Evolutionary conservation across 1,140 invertebrate species (phyloP).

Genomic region (Rhizoglyphus robini): DNA sequence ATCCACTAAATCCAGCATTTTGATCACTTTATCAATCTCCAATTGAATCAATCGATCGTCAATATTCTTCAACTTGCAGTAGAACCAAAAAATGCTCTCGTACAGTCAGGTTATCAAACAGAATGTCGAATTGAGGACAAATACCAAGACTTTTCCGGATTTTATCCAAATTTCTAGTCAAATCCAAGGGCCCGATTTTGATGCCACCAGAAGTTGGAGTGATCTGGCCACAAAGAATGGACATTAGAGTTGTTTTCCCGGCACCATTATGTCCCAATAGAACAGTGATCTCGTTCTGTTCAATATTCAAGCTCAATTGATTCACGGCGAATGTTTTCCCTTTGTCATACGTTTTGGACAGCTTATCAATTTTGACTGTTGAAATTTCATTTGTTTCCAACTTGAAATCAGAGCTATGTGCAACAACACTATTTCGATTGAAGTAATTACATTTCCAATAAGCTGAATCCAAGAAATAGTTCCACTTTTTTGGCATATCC

Average conservation of each 20-base stretch:
- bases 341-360: conserved; percentile 42
- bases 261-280: conserved; percentile 51
- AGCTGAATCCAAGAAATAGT: conserved; percentile 34
- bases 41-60: conserved; percentile 27
- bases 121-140: conserved; percentile 52
- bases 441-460: too few relatives aligned
- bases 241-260: conserved; percentile 63
- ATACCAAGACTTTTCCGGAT: conserved; percentile 35
- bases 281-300: too few relatives aligned
- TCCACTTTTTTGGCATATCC: conserved; percentile 41
- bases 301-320: conserved; percentile 44
- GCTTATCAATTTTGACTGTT: conserved; percentile 33
- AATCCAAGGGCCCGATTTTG: conserved; percentile 49
- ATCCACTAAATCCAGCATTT: conserved; percentile 24
- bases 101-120: conserved; percentile 45
- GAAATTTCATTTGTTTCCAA: conserved; percentile 4
- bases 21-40: conserved; percentile 37
- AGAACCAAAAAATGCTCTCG: conserved; percentile 44
- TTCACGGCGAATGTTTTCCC: conserved; percentile 42
- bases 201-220: conserved; percentile 52
- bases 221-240: conserved; percentile 57
- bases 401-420: too few relatives aligned
- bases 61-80: conserved; percentile 39
- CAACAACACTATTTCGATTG: too few relatives aligned
- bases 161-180: conserved; percentile 32